phyloP scores from a whole-genome alignment of 2,113 vertebrate species.

The Erythrocercus mccallii region DNA sequence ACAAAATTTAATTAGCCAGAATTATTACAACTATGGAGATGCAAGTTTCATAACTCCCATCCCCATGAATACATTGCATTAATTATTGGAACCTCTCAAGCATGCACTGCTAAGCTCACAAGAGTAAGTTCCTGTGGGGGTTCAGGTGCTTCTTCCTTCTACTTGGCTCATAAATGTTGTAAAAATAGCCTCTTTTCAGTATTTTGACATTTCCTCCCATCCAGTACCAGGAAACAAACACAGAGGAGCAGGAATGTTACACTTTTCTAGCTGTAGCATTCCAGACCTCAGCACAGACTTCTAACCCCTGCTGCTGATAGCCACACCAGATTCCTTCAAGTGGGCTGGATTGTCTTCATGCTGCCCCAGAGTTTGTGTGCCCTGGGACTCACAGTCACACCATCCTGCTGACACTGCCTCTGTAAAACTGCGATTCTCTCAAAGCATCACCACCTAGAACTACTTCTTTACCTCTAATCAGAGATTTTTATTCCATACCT shows the following conservation, averaged over 20 bases:
- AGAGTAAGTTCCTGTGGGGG: not conserved
- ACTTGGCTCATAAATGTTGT: not conserved
- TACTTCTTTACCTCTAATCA: not conserved
- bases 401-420: not conserved
- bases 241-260: not conserved
- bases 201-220: not conserved
- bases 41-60: not conserved
- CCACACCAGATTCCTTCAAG: not conserved
- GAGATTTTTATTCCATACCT: not conserved
- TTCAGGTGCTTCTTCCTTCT: constrained; percentile 22
- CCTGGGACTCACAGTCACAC: not conserved
- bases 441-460: not conserved
- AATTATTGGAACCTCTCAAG: not conserved
- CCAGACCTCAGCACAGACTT: not conserved
- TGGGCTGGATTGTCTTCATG: not conserved
- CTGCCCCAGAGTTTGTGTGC: not conserved
- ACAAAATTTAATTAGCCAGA: not conserved
- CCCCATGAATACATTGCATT: not conserved
- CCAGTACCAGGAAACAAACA: not conserved
- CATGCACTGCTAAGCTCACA: not conserved
- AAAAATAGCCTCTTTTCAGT: not conserved
- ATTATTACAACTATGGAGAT: not conserved
- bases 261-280: not conserved
- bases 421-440: not conserved
- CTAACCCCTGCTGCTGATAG: not conserved